Evolutionary conservation across 2,888 invertebrate genomes (phyloP).

Genomic region (Ischnura elegans): DNA sequence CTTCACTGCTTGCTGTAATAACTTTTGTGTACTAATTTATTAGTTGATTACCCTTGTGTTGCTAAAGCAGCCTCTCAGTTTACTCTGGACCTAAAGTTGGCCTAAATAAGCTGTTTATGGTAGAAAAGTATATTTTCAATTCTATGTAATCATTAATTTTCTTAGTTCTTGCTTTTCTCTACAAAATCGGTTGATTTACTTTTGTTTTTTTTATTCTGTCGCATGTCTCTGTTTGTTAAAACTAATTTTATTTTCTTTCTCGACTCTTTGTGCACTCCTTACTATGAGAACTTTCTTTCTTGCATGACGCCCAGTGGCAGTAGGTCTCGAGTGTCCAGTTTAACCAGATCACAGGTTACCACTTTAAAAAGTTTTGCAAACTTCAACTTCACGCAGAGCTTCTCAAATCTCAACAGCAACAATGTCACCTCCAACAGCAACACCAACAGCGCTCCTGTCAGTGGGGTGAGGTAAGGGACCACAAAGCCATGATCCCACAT

Average conservation of each 20-base stretch:
- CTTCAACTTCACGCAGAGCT: slow-evolving; percentile 79
- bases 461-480: slow-evolving; percentile 63
- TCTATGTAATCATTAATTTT: slow-evolving; percentile 20
- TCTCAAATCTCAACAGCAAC: slow-evolving; percentile 75
- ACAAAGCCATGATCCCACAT: neutral
- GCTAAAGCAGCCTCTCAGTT: neutral
- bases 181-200: neutral
- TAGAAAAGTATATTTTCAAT: neutral
- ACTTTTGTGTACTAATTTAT: neutral
- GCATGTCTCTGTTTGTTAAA: slow-evolving; percentile 22
- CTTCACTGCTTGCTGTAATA: neutral
- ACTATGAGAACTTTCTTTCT: slow-evolving; percentile 53
- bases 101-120: neutral
- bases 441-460: slow-evolving; percentile 61
- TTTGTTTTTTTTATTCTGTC: slow-evolving; percentile 41
- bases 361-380: slow-evolving; percentile 80
- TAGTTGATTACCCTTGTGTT: neutral
- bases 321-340: slow-evolving; percentile 80
- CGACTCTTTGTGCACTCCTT: slow-evolving; percentile 58
- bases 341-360: slow-evolving; percentile 81
- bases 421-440: slow-evolving; percentile 46
- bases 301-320: slow-evolving; percentile 75
- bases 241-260: slow-evolving; percentile 58
- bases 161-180: slow-evolving; percentile 39
- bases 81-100: neutral